Conservation (phyloP, 2,888 invertebrate genomes). For the Drosophila infuscata region DNA sequence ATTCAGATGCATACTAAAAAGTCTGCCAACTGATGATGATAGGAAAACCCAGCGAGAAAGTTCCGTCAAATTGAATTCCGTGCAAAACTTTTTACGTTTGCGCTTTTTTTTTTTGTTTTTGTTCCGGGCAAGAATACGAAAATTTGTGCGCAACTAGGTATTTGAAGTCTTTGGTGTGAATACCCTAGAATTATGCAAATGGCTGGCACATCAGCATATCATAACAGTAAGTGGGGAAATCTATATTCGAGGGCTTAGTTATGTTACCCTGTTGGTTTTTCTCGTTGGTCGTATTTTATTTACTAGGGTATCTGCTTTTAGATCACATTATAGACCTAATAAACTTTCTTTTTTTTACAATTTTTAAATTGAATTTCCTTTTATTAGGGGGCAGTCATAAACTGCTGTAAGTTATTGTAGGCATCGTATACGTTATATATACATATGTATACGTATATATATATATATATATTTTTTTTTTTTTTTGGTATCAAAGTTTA, state of each 20-base stretch:
- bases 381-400: constrained; percentile 38
- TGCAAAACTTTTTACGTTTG: constrained; percentile 56
- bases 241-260: neutral
- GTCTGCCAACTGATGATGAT: constrained; percentile 67
- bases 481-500: constrained; percentile 31
- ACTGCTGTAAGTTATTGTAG: constrained; percentile 67
- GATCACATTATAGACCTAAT: neutral
- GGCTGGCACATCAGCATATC: neutral
- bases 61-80: constrained; percentile 74
- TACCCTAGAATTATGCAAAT: constrained; percentile 23
- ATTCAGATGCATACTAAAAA: constrained; percentile 71
- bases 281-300: neutral
- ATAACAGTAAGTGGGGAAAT: too few relatives aligned
- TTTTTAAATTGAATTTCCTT: constrained; percentile 58
- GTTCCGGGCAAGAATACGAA: constrained; percentile 18
- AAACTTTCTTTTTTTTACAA: neutral
- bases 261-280: too few relatives aligned
- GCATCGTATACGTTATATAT: constrained; percentile 67
- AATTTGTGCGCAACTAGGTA: constrained; percentile 13
- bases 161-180: neutral
- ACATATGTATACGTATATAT: constrained; percentile 9
- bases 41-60: constrained; percentile 55
- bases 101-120: constrained; percentile 15
- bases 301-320: neutral
- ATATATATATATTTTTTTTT: constrained; percentile 2